phyloP scores from a whole-genome alignment of 2,797 vertebrate species.

The Neosilurus mollespiculum region DNA sequence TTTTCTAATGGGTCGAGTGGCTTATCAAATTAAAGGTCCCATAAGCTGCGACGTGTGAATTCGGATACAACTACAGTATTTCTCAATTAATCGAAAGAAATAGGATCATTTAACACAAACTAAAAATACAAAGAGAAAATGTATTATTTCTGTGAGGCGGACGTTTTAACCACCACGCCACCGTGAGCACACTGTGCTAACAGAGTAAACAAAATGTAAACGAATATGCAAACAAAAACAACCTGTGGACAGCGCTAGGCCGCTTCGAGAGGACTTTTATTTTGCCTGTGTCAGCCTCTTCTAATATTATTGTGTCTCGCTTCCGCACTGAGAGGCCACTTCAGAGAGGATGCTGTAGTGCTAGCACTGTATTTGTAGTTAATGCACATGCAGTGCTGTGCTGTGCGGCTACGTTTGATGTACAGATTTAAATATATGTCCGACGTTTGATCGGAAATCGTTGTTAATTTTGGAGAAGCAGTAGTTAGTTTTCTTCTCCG shows the following conservation, averaged over 20 bases:
- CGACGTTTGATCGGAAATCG: neutral
- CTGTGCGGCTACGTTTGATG: neutral
- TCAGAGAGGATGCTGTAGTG: conserved; percentile 30
- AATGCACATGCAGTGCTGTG: neutral
- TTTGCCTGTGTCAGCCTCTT: neutral
- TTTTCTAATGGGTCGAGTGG: neutral
- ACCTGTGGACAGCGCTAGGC: neutral
- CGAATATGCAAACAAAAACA: neutral
- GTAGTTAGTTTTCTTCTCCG: neutral
- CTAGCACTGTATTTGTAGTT: neutral
- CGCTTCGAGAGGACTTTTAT: conserved; percentile 32
- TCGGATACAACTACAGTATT: too few relatives aligned
- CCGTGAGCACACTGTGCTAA: too few relatives aligned
- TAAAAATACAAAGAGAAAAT: too few relatives aligned
- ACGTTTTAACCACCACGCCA: too few relatives aligned
- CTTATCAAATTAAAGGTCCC: conserved; percentile 31
- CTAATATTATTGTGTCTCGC: neutral
- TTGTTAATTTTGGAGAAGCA: neutral
- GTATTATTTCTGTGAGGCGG: too few relatives aligned
- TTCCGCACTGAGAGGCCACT: neutral
- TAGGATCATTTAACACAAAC: too few relatives aligned
- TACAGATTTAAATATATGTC: neutral
- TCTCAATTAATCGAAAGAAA: too few relatives aligned
- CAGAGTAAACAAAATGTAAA: too few relatives aligned
- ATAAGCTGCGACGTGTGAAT: too few relatives aligned